These are phyloP conservation scores for Rosalia funebris DNA, from an alignment of 2,888 invertebrate genomes.

Conservation along the genomic window DNA sequence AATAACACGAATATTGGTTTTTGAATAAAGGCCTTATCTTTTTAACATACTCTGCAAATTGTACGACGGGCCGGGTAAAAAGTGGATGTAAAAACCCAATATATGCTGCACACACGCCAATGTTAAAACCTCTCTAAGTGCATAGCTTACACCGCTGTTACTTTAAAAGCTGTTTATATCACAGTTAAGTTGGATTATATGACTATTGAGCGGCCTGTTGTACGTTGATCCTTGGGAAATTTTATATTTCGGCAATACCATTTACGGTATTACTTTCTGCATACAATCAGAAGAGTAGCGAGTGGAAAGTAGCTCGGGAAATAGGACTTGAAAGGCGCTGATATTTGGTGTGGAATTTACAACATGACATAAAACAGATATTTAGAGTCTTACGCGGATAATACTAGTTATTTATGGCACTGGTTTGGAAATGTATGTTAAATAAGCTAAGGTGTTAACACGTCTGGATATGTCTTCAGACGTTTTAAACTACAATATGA, in stretches of 20 bases:
- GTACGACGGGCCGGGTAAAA: conserved; percentile 18
- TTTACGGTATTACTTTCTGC: conserved; percentile 20
- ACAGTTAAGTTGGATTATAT: conserved; percentile 34
- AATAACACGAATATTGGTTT: conserved; percentile 40
- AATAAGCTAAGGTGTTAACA: too few relatives aligned
- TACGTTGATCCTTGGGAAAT: conserved; percentile 27
- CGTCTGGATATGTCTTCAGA: too few relatives aligned
- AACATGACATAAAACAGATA: too few relatives aligned
- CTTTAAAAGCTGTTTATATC: conserved; percentile 41
- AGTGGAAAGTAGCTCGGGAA: neutral
- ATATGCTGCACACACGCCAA: conserved; percentile 41
- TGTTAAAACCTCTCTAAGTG: conserved; percentile 39
- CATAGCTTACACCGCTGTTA: conserved; percentile 39
- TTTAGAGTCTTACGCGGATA: too few relatives aligned
- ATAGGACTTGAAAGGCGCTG: neutral
- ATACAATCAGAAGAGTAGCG: conserved; percentile 12
- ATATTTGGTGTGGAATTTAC: too few relatives aligned
- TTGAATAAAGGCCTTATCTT: conserved; percentile 38
- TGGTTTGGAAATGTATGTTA: too few relatives aligned
- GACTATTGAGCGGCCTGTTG: conserved; percentile 22
- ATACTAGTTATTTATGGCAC: too few relatives aligned
- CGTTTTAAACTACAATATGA: too few relatives aligned
- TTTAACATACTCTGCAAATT: conserved; percentile 20
- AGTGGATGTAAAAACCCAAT: conserved; percentile 25
- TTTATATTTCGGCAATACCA: conserved; percentile 17